phyloP scores from a whole-genome alignment of 2,797 vertebrate genomes.

The Novumbra hubbsi region DNA sequence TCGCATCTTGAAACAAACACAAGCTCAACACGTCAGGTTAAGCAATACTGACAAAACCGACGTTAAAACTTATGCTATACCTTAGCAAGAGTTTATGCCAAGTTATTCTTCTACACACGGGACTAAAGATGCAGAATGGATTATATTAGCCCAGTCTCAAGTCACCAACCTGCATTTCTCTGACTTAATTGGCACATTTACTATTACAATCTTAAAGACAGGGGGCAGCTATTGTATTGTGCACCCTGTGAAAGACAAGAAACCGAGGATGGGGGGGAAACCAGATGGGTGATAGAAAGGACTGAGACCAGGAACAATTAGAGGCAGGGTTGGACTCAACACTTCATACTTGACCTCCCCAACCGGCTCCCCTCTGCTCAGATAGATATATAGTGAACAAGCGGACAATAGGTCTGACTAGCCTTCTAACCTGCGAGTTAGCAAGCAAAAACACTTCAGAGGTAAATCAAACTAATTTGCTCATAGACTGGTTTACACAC shows the following conservation, averaged over 20 bases:
- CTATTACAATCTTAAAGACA: conserved; percentile 31
- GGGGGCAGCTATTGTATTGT: conserved; percentile 5
- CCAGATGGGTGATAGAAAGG: conserved; percentile 21
- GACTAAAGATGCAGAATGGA: too few species aligned
- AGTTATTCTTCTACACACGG: too few species aligned
- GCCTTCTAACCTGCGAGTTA: conserved; percentile 39
- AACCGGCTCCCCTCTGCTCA: conserved; percentile 25
- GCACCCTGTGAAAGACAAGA: conserved; percentile 17
- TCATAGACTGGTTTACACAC: conserved; percentile 3
- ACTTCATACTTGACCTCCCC: conserved; percentile 13
- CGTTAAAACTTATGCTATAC: neutral
- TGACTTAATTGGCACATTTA: conserved; percentile 38
- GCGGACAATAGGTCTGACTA: conserved; percentile 35
- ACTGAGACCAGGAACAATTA: neutral
- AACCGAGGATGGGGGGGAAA: conserved; percentile 12
- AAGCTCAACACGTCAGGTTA: neutral
- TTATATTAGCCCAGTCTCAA: neutral
- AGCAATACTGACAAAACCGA: neutral
- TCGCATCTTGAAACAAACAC: neutral
- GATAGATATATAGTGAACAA: conserved; percentile 18
- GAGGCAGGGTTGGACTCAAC: neutral
- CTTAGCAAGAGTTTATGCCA: neutral
- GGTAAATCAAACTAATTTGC: neutral
- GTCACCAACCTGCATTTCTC: conserved; percentile 10
- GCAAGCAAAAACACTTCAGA: conserved; percentile 5